These are phyloP conservation scores for Rhadinocentrus ornatus DNA, from an alignment of 2,797 vertebrate species.

Conservation along the genomic window DNA sequence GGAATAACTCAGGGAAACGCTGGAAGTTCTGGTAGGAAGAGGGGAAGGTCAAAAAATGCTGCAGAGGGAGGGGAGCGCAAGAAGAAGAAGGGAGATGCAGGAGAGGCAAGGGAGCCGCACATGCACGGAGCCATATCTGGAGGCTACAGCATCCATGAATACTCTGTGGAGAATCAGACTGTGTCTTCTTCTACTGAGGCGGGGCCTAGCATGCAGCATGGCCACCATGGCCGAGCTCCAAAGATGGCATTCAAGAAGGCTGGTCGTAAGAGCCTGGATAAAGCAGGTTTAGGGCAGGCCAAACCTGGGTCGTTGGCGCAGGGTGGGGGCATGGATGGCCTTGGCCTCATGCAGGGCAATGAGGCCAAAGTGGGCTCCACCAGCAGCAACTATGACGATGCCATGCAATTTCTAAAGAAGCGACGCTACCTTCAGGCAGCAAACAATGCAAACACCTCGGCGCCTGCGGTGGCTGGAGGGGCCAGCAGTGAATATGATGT, in stretches of 20 bases:
- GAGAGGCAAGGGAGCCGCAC: constrained; percentile 50
- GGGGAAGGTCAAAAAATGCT: constrained; percentile 88
- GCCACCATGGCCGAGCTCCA: constrained; percentile 87
- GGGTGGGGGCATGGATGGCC: constrained; percentile 81
- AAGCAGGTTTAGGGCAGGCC: constrained; percentile 82
- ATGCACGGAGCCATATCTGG: constrained; percentile 77
- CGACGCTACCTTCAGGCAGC: constrained; percentile 93
- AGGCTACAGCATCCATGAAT: constrained; percentile 87
- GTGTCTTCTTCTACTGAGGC: constrained; percentile 86
- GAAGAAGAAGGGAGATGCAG: constrained; percentile 84
- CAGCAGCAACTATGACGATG: constrained; percentile 94
- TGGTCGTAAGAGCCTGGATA: constrained; percentile 88
- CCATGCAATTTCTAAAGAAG: constrained; percentile 99
- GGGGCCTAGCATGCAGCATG: constrained; percentile 87
- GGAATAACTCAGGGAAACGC: constrained; percentile 93
- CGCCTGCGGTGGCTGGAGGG: constrained; percentile 25
- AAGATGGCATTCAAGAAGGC: constrained; percentile 95
- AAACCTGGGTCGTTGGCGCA: constrained; percentile 86
- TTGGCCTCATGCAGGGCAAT: constrained; percentile 88
- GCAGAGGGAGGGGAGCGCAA: constrained; percentile 89
- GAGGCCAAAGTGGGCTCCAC: constrained; percentile 85
- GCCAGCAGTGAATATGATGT: constrained; percentile 83
- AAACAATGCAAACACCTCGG: constrained; percentile 83
- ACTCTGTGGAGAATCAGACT: constrained; percentile 87
- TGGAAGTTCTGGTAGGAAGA: constrained; percentile 88